Evolutionary conservation across 2,888 invertebrate genomes (phyloP), one percentile per base, ranked within the genome.

Genomic region (Apoda limacodes): DNA sequence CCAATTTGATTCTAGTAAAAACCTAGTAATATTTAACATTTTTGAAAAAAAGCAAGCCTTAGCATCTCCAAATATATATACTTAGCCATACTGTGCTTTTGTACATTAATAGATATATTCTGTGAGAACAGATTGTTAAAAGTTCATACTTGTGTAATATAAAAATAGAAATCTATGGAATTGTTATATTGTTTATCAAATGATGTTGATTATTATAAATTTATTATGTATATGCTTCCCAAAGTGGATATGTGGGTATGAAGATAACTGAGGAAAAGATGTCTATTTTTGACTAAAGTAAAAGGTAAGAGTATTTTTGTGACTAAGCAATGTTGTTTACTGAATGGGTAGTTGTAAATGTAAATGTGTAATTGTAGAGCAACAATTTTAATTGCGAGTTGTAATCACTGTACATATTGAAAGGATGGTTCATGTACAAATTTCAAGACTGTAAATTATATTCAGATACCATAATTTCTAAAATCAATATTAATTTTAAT

Each of bases 181-280:
- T 72, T 75, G 75, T 78, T 72, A 71, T 64, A 72, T 72, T 75
- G 70, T 72, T 71, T 74, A 67, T 66, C 63, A 71, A 66, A 63
- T 66, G 63, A 72, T 69, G 72, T 76, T 76, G 64, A 65, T 68
- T 72, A 71, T 69, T 67, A 70, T 71, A 71, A 71, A 74, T 70
- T 69, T 74, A 74, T 74, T 70, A 65, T 65, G 67, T 66, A 62
- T 66, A 71, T 71, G 17, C 17, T 17, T 69, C 70, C 65, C 66
- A 70, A 65, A 55, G 55, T 65, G 64, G 60, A 65, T 71, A 65
- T 65, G 63, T 60, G 61, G 43, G 63, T 55, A 7, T 5, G 7
- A 17, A 17, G 55, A 55, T 55, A 62, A 58, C 55, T 60, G 55
- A 58, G 56, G 65, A 58, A 62, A 69, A 49, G 26, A 56, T 71